Base-by-base conservation (phyloP, 2,797 vertebrate species). In the Gymnoscopelus braueri region DNA sequence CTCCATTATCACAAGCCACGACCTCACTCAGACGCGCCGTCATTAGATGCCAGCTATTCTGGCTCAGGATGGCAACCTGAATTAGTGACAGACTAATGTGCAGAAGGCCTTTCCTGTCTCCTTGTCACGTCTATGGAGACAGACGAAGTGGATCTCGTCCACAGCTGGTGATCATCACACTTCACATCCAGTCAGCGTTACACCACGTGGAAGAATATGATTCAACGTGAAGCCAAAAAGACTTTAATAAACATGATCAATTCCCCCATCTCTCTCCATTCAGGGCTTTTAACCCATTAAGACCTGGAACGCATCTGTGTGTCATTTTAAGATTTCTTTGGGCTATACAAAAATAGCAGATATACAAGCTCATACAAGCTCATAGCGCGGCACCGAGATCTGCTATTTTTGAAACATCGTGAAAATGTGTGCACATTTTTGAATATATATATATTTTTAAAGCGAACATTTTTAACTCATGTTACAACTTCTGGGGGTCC, bases 141-240 rank as follows among this genome's bases (percentile, higher is more conserved):
- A 61, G 77, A 90, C 81, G 84, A 88, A 88, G 84, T 84, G 77
- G 85, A 91, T 89, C 87, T 88, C 76, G 86, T 88, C 90, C 87
- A 91, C 87, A 92, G 88, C 88, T 82, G 87, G 89, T 86, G 88
- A 83, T 87, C 86, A 80, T 87, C 86, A 80, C 78, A 84, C 89
- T 90, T 93, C 89, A 88, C 88, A 90, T 93, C 81, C 73, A 87
- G 84, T 92, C 87, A 90, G 69, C 83, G 67, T 92, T 86, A 88
- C 50, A 65, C 77, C 74, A 71, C 78, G 81, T 77, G 75, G 75
- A 78, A 82, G 71, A 80, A 74, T 77, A 79, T 60, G n/a, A 67
- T 70, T 77, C 82, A 54, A 64, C 77, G 77, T 78, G 80, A 82
- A 90, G 86, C 85, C 83, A 85, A 80, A 85, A 85, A 79, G 81